phyloP scores from a whole-genome alignment of 2,113 vertebrate genomes.

The Hipposideros armiger region DNA sequence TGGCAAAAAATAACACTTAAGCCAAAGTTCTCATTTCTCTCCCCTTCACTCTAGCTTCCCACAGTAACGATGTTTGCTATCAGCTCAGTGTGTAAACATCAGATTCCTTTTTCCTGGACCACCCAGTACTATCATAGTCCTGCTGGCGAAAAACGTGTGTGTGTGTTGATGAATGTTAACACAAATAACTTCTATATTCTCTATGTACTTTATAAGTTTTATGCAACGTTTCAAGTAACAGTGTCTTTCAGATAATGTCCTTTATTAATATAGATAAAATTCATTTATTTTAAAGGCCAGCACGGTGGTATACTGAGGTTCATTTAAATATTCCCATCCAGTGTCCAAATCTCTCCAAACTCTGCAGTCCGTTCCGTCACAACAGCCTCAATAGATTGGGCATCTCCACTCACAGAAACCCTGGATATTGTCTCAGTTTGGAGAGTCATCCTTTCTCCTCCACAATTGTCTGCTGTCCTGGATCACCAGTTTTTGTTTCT shows the following conservation, averaged over 20 bases:
- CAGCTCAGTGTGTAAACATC: background rate
- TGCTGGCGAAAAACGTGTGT: rapidly evolving
- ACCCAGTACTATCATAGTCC: background rate
- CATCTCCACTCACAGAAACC: too few species aligned
- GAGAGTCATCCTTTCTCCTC: too few species aligned
- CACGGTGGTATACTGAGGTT: too few species aligned
- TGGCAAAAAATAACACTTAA: background rate
- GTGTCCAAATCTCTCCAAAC: too few species aligned
- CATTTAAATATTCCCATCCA: too few species aligned
- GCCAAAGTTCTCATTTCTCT: background rate
- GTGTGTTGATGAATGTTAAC: background rate
- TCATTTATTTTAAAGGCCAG: too few species aligned
- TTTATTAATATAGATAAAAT: background rate
- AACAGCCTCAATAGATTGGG: too few species aligned
- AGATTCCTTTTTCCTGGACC: background rate
- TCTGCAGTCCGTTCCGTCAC: too few species aligned
- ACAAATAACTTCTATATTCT: background rate
- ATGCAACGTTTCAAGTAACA: background rate
- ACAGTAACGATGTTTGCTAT: background rate
- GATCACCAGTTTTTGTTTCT: too few species aligned
- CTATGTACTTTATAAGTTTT: background rate
- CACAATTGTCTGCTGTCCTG: too few species aligned
- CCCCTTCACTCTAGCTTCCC: background rate
- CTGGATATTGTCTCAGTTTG: too few species aligned
- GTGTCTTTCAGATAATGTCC: background rate